Conservation (phyloP, 2,113 vertebrate genomes). For the Uria aalge region DNA sequence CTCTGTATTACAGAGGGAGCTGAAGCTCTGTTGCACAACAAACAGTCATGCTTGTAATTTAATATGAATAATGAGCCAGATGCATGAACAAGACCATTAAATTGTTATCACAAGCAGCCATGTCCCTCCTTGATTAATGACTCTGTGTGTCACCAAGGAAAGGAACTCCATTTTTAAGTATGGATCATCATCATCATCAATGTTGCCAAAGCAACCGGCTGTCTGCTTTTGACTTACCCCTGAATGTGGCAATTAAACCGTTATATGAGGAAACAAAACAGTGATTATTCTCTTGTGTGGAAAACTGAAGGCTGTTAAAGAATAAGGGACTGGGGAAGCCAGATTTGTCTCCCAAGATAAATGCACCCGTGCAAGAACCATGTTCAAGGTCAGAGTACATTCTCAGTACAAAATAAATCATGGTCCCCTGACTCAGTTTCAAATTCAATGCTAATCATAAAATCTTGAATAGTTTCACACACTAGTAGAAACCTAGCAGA, state of each 20-base stretch:
- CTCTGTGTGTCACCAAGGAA: conserved; percentile 33
- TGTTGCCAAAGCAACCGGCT: not conserved
- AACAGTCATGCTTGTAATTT: conserved; percentile 46
- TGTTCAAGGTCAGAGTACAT: not conserved
- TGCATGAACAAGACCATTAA: conserved; percentile 59
- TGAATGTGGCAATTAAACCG: conserved; percentile 16
- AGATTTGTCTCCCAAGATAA: not conserved
- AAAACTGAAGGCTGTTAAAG: not conserved
- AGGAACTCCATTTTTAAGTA: conserved; percentile 46
- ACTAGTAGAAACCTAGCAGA: not conserved
- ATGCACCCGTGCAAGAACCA: not conserved
- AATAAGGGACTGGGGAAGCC: not conserved
- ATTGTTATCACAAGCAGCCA: conserved; percentile 28
- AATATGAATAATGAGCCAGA: conserved; percentile 64
- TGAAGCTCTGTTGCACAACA: conserved; percentile 45
- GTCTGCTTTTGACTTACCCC: not conserved
- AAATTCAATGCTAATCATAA: not conserved
- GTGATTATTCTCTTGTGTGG: not conserved
- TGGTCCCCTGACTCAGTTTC: not conserved
- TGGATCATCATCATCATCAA: not conserved
- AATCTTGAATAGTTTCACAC: not conserved
- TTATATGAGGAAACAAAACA: not conserved
- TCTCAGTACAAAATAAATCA: not conserved
- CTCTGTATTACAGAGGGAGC: conserved; percentile 7
- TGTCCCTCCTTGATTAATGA: conserved; percentile 42